These are phyloP conservation scores for Spinus pinus DNA, from an alignment of 2,797 vertebrate genomes.

Conservation along the genomic window DNA sequence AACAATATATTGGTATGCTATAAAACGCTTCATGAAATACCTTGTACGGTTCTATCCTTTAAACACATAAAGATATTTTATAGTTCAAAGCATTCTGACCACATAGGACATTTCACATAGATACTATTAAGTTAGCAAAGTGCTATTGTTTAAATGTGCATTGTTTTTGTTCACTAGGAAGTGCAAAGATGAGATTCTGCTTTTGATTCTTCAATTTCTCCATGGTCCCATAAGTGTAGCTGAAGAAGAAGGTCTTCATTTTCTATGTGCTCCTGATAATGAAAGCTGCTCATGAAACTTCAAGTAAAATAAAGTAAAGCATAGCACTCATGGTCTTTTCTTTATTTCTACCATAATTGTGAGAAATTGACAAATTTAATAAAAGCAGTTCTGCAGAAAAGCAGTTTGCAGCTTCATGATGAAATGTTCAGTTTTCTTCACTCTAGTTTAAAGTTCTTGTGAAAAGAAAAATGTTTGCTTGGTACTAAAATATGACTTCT, in stretches of 20 bases:
- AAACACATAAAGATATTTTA: not conserved
- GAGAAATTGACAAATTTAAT: not conserved
- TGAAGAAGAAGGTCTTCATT: not conserved
- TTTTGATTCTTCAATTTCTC: not conserved
- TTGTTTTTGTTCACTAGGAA: not conserved
- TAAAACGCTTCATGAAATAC: conserved; percentile 13
- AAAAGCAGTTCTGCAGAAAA: not conserved
- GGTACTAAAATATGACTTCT: not conserved
- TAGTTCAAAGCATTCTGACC: not conserved
- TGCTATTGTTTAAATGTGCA: not conserved
- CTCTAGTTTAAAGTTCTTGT: not conserved
- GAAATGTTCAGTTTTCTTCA: conserved; percentile 17
- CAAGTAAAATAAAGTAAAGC: not conserved
- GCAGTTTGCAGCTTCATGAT: not conserved
- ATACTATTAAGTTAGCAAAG: not conserved
- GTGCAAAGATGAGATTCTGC: not conserved
- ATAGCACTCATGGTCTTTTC: not conserved
- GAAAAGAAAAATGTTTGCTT: not conserved
- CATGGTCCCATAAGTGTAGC: not conserved
- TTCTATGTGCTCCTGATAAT: not conserved
- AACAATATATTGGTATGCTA: not conserved
- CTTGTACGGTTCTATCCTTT: not conserved
- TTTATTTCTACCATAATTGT: not conserved
- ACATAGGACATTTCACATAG: not conserved
- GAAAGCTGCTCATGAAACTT: not conserved